Evolutionary conservation across 2,113 vertebrate genomes (phyloP), one percentile per base, ranked within the genome.

Genomic region (Nothobranchius kuhntae): DNA sequence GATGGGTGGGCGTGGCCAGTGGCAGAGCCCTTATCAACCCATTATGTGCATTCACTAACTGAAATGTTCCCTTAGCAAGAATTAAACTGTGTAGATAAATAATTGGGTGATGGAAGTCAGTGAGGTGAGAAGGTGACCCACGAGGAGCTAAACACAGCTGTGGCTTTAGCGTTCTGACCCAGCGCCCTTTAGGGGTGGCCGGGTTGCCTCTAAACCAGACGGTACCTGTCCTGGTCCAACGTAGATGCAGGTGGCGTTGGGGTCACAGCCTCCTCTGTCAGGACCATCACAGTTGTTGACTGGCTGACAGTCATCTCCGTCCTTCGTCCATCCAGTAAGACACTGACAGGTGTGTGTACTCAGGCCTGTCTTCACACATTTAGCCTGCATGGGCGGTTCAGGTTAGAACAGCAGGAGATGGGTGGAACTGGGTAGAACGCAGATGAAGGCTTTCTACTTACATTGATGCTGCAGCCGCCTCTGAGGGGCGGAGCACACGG

Each of bases 161-260:
- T 21, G 21, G 21, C 21, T 1, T 21, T 21, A 21, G 21, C 21
- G 21, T 21, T 21, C 21, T 21, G 21, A 21, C 21, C 21, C 21
- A 21, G 21, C 21, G 21, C 21, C 21, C 21, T 21, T 21, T 21
- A 21, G 21, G 21, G 21, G 21, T 21, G 21, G 21, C 21, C 30
- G 2, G 1, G 30, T 30, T 30, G 30, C 30, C 30, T 30, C 30
- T 30, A 30, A 30, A 30, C 30, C 38, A 40, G 38, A 36, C 9
- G 35, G 57, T 85, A 98, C 97, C 95, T 98, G 97, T 24, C 94
- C 95, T 0, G 97, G 97, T 8, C 97, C 96, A 0, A 96, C 0
- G 0, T 96, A 92, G 59, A 96, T 74, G 65, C 97, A 99, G 80
- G 92, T 93, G 38, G 95, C 96, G 0, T 96, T 94, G 59, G 64